Evolutionary conservation across 64 coral and sea anemone species (phyloP), one percentile per base, ranked within the genome.

Genomic region (Stichodactyla helianthus): DNA sequence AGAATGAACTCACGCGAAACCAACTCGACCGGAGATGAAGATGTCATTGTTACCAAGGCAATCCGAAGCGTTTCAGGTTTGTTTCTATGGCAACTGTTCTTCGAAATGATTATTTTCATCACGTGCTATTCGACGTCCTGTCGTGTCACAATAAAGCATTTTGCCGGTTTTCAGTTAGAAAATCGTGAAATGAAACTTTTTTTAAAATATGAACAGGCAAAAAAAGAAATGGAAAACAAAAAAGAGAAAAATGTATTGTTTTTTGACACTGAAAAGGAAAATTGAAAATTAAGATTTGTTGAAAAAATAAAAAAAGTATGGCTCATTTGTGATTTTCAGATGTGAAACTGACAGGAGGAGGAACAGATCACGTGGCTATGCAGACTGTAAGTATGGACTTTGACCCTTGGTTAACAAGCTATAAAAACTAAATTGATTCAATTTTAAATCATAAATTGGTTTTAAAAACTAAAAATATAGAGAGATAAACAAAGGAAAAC

Each of bases 11-110:
- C 91, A 26, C 79, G 86, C 7, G 94, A 96, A 50, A 88, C 87
- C 20, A 57, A 86, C 79, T 87, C 86, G 6, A 90, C 88, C n/a
- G 86, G 85, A 10, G 94, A 96, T 53, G 94, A 96, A 22, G 94
- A 96, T n/a, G 83, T 96, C 77, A 81, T 96, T 59, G 85, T 96
- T 12, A 96, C 94, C 35, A 96, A 96, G 56, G 89, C 91, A 7
- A 96, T 96, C 7, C 94, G 94, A 9, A 96, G 94, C 56, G 91
- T 96, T 19, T 96, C 94, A 18, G 94, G 94, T 96, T 59, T 86
- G 86, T 84, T 6, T 0, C 25, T 23, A 74, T 25, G 10, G 50
- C 50, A 55, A 27, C 26, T 27, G 20, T 35, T 12, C 26, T 65
- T 53, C 55, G 14, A 58, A 58, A 11, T 58, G 8, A 11, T 15